These are phyloP conservation scores for Hemicrepidius hirtus DNA, from an alignment of 2,888 invertebrate genomes.

Conservation along the genomic window DNA sequence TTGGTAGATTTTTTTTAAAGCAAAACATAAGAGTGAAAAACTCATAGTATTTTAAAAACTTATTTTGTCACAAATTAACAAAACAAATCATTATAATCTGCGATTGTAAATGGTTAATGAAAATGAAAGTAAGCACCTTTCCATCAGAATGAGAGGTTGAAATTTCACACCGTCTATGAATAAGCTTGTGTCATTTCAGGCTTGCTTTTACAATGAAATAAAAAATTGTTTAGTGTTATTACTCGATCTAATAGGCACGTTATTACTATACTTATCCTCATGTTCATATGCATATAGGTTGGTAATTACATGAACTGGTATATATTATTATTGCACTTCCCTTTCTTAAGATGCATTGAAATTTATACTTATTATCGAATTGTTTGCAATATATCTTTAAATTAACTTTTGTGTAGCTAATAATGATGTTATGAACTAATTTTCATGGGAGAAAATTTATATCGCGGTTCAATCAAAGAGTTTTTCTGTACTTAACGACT, in stretches of 20 bases:
- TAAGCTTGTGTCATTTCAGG: slow-evolving; percentile 20
- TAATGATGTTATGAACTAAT: too few relatives aligned
- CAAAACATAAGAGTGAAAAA: not conserved
- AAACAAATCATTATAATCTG: slow-evolving; percentile 1
- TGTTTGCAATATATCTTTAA: too few relatives aligned
- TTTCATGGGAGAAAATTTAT: too few relatives aligned
- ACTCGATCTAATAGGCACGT: slow-evolving; percentile 11
- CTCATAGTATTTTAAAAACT: not conserved
- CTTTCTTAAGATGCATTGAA: not conserved
- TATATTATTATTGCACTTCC: not conserved
- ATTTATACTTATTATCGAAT: not conserved
- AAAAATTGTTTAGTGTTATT: slow-evolving; percentile 11
- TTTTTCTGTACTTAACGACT: too few relatives aligned
- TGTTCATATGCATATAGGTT: slow-evolving; percentile 15
- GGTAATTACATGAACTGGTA: not conserved
- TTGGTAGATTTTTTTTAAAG: too few relatives aligned
- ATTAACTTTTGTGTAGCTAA: too few relatives aligned
- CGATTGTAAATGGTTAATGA: slow-evolving; percentile 19
- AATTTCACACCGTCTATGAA: slow-evolving; percentile 37
- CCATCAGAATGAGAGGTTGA: slow-evolving; percentile 9
- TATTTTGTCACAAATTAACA: not conserved
- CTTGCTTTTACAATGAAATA: slow-evolving; percentile 4
- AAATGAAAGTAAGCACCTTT: slow-evolving; percentile 22
- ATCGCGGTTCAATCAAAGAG: too few relatives aligned
- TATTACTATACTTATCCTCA: slow-evolving; percentile 14